Conservation (phyloP, 1,140 invertebrate genomes). For the Drosophila takahashii region DNA sequence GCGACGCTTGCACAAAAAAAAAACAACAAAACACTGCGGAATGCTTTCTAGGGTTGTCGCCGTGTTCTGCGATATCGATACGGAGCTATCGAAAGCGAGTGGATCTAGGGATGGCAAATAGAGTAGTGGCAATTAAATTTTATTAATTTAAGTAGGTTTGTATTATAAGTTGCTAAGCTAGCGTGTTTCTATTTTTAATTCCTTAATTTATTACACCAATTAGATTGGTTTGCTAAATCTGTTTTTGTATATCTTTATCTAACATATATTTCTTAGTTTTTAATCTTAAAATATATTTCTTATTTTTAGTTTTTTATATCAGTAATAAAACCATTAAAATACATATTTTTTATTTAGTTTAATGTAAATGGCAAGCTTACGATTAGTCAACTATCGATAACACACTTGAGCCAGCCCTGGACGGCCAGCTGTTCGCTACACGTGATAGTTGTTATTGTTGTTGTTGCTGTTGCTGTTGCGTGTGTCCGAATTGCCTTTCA, state of each 20-base stretch:
- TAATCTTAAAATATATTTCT: no score
- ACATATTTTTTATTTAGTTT: no score
- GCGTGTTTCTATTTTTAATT: no score
- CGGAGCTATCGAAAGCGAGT: background rate
- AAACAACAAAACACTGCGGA: slow-evolving; percentile 5
- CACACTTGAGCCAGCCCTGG: background rate
- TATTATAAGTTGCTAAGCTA: no score
- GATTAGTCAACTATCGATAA: slow-evolving; percentile 16
- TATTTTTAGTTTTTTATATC: no score
- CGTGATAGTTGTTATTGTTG: slow-evolving; percentile 61
- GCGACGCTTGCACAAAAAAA: slow-evolving; percentile 51
- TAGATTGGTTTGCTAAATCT: no score
- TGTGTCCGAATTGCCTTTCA: slow-evolving; percentile 52
- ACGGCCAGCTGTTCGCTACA: slow-evolving; percentile 44
- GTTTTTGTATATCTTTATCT: no score
- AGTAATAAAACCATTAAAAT: no score
- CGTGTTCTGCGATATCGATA: slow-evolving; percentile 8
- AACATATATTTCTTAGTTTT: no score
- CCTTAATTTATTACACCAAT: no score
- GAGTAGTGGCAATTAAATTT: background rate
- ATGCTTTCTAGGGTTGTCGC: slow-evolving; percentile 48
- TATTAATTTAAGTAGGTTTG: no score
- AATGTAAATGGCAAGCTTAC: background rate
- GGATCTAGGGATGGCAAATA: background rate
- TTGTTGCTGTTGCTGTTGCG: slow-evolving; percentile 51